Evolutionary conservation across 2,797 vertebrate genomes (phyloP), one percentile per base, ranked within the genome.

Genomic region (Tokudaia muenninki): DNA sequence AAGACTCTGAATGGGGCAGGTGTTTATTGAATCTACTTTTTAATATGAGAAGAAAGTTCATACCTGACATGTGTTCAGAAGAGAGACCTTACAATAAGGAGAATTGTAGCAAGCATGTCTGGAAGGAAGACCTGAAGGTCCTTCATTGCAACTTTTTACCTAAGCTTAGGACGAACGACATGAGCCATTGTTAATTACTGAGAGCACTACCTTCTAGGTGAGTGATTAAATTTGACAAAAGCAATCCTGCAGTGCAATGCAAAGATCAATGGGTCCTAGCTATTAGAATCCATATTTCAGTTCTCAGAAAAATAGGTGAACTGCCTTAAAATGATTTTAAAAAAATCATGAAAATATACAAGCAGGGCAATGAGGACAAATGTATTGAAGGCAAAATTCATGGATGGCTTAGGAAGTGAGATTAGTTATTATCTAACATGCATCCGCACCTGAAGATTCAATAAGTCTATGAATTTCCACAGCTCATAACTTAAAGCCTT

Each of bases 401-500:
- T 70, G 63, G 31, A 67, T 70, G 44, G 34, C 19, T 67, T 86
- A 52, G 31, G 44, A 70, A n/a, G 63, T 70, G 21, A 87, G 47
- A 87, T 87, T 70, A 87, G 31, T 26, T 50, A 37, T 52, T 52
- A 70, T 21, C 44, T 52, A 70, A 17, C 63, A 87, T n/a, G 31
- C 44, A 70, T 26, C 83, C 21, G 50, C 70, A 87, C 12, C 47
- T 70, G 44, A 87, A 52, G 47, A 24, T 70, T 87, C 83, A 87
- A 70, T 70, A 87, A 37, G 31, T 70, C 31, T 87, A 70, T 70
- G 47, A 70, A 87, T 70, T 70, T 52, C 31, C 31, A n/a, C 83
- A 87, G 31, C 44, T 87, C 63, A 87, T 87, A 87, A 87, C 63
- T n/a, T 87, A 87, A 87, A 87, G 83, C 83, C 63, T 52, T 87